These are phyloP conservation scores for Liposcelis brunnea DNA, from an alignment of 2,888 invertebrate genomes.

Conservation along the genomic window DNA sequence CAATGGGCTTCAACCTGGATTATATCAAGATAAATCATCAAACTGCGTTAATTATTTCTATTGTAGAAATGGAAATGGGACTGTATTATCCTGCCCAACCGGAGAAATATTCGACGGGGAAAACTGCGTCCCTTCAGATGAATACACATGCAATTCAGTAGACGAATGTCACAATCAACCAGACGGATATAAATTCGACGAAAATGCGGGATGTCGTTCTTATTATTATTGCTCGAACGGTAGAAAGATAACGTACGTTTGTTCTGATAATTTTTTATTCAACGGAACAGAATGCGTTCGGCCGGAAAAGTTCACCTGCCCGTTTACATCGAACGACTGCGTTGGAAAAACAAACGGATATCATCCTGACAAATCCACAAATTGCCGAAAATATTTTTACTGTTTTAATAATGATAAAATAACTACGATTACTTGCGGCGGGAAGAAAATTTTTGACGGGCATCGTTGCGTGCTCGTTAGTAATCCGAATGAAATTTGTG, in stretches of 20 bases:
- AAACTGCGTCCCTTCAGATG: slow-evolving; percentile 25
- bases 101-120: slow-evolving; percentile 32
- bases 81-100: slow-evolving; percentile 27
- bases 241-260: slow-evolving; percentile 38
- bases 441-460: slow-evolving; percentile 39
- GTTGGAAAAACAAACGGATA: slow-evolving; percentile 35
- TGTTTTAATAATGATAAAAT: slow-evolving; percentile 37
- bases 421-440: slow-evolving; percentile 35
- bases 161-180: slow-evolving; percentile 31
- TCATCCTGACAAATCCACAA: slow-evolving; percentile 33
- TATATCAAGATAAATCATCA: slow-evolving; percentile 29
- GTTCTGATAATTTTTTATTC: slow-evolving; percentile 33
- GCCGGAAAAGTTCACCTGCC: slow-evolving; percentile 24
- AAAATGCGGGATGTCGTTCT: slow-evolving; percentile 34
- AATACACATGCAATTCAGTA: slow-evolving; percentile 31
- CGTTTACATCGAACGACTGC: slow-evolving; percentile 31
- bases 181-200: slow-evolving; percentile 36
- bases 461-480: slow-evolving; percentile 33
- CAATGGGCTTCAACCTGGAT: slow-evolving; percentile 19
- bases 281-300: slow-evolving; percentile 35
- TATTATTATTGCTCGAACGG: slow-evolving; percentile 39
- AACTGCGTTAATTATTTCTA: slow-evolving; percentile 36
- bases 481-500: slow-evolving; percentile 26
- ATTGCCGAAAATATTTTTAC: slow-evolving; percentile 39
- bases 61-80: slow-evolving; percentile 29